phyloP scores from a whole-genome alignment of 2,797 vertebrate genomes.

The Myripristis murdjan region DNA sequence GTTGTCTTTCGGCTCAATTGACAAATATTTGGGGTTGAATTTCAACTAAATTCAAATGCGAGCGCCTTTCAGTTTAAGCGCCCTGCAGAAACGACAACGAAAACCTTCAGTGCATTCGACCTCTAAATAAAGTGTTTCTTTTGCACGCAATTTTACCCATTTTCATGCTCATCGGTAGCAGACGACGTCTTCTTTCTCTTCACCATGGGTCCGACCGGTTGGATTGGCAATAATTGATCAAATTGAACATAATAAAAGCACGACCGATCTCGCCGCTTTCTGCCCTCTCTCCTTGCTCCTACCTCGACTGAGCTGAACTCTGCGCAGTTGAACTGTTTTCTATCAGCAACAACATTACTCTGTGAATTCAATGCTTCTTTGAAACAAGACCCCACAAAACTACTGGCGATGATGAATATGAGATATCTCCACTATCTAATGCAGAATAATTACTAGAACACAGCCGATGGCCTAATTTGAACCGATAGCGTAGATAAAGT shows the following conservation, averaged over 20 bases:
- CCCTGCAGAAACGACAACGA: slow-evolving; percentile 88
- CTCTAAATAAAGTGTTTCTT: slow-evolving; percentile 87
- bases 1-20: slow-evolving; percentile 47
- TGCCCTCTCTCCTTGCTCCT: slow-evolving; percentile 81
- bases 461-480: slow-evolving; percentile 22
- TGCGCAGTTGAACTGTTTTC: slow-evolving; percentile 86
- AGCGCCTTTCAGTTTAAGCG: slow-evolving; percentile 89
- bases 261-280: slow-evolving; percentile 80
- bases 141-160: slow-evolving; percentile 83
- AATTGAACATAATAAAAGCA: slow-evolving; percentile 87
- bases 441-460: not conserved
- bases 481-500: slow-evolving; percentile 47
- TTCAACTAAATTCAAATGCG: slow-evolving; percentile 83
- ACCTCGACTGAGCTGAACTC: slow-evolving; percentile 88
- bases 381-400: slow-evolving; percentile 21
- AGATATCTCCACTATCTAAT: not conserved
- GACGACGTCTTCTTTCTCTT: slow-evolving; percentile 90
- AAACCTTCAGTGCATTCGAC: slow-evolving; percentile 83
- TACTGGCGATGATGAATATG: not conserved
- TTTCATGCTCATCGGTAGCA: slow-evolving; percentile 85
- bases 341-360: slow-evolving; percentile 78
- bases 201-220: slow-evolving; percentile 90
- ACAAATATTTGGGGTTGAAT: slow-evolving; percentile 59
- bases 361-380: slow-evolving; percentile 54
- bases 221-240: slow-evolving; percentile 72